Evolutionary conservation across 1,140 invertebrate genomes (phyloP).

Genomic region (Drosophila subobscura): DNA sequence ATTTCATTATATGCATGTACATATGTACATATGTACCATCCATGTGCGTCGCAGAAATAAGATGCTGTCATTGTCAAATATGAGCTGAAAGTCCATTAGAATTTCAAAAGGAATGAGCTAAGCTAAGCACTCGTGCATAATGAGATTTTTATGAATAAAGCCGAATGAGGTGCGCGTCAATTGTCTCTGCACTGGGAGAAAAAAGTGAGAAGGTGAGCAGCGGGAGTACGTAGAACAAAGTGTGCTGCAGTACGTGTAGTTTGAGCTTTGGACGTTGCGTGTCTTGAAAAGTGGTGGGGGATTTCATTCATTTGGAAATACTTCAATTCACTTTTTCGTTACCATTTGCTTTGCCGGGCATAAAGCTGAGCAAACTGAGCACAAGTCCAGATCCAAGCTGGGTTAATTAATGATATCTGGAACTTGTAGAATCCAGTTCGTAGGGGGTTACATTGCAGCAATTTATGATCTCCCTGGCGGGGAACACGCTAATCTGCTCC

Average conservation of each 20-base stretch:
- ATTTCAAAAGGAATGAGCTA: conserved; percentile 37
- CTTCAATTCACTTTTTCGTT: conserved; percentile 38
- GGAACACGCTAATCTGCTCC: conserved; percentile 4
- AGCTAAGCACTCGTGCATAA: conserved; percentile 29
- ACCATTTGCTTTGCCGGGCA: conserved; percentile 19
- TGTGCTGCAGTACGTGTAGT: background rate
- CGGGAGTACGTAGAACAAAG: no score
- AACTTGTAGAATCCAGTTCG: conserved; percentile 20
- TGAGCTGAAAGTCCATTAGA: conserved; percentile 16
- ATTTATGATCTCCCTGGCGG: conserved; percentile 9
- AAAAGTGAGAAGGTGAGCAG: conserved; percentile 10
- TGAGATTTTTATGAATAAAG: conserved; percentile 22
- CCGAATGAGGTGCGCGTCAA: conserved; percentile 8
- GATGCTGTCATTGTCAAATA: conserved; percentile 13
- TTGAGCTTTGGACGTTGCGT: conserved; percentile 18
- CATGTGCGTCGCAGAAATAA: conserved; percentile 14
- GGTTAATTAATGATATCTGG: conserved; percentile 14
- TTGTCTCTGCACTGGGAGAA: background rate
- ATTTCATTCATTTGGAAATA: conserved; percentile 20
- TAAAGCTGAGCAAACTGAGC: conserved; percentile 31
- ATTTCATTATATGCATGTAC: background rate
- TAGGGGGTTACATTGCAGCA: background rate
- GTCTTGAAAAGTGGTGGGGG: conserved; percentile 26
- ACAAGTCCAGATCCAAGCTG: conserved; percentile 30
- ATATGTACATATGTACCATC: background rate